Percentiles rank a stretch among this genome's conserved stretches.
phyloP scores from a whole-genome alignment of 2,888 invertebrate species.

The Pachycephus smyrnensis region DNA sequence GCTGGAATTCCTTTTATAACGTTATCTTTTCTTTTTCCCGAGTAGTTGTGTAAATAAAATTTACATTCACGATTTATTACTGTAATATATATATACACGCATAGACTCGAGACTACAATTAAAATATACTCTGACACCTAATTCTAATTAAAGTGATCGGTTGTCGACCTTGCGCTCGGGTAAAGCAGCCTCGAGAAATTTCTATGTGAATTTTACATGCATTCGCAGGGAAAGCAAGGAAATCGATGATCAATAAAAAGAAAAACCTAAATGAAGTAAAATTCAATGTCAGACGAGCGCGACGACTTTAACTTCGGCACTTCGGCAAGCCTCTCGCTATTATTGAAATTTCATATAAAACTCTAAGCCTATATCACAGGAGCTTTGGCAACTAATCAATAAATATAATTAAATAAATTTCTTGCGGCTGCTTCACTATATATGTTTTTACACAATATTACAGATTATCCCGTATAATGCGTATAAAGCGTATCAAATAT shows the following conservation, averaged over 20 bases:
- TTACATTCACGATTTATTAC: slow-evolving; percentile 56
- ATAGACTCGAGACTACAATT: slow-evolving; percentile 41
- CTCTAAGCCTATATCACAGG: too few relatives aligned
- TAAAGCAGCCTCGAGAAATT: slow-evolving; percentile 46
- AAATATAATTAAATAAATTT: slow-evolving; percentile 5
- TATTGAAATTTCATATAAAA: too few relatives aligned
- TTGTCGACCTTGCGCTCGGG: slow-evolving; percentile 26
- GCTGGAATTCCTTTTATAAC: slow-evolving; percentile 28
- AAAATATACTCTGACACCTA: slow-evolving; percentile 45
- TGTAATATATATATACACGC: slow-evolving; percentile 32
- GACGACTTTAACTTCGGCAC: too few relatives aligned
- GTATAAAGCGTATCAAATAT: slow-evolving; percentile 52
- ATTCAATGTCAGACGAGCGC: too few relatives aligned
- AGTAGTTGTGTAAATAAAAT: slow-evolving; percentile 64
- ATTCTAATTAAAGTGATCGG: slow-evolving; percentile 27
- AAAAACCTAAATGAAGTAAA: too few relatives aligned
- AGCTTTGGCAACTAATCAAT: neutral
- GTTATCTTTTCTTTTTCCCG: slow-evolving; percentile 50
- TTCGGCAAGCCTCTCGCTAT: too few relatives aligned
- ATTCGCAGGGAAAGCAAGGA: too few relatives aligned
- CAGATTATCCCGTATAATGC: slow-evolving; percentile 47
- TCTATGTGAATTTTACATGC: neutral
- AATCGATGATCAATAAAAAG: too few relatives aligned
- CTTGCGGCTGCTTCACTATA: slow-evolving; percentile 52
- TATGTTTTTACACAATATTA: slow-evolving; percentile 39